Conservation (phyloP, 2,888 invertebrate species). For the Helobdella robusta region DNA sequence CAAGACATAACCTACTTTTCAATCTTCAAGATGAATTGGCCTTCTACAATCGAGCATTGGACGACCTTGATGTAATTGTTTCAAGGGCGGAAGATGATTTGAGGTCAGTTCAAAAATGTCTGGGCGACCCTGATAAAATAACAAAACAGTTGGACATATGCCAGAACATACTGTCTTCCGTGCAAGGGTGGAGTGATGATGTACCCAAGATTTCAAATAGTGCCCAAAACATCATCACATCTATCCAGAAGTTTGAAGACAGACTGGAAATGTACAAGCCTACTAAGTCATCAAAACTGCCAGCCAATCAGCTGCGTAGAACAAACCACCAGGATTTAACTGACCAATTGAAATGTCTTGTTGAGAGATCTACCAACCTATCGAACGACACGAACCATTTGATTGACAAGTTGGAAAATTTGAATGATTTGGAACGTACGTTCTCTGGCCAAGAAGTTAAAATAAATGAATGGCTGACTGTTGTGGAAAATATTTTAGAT, state of each 20-base stretch:
- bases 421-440: slow-evolving; percentile 58
- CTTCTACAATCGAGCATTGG: not conserved
- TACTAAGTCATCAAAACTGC: not conserved
- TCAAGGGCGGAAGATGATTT: slow-evolving; percentile 10
- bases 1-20: not conserved
- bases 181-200: slow-evolving; percentile 16
- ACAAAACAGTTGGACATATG: not conserved
- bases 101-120: slow-evolving; percentile 7
- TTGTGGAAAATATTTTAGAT: slow-evolving; percentile 21
- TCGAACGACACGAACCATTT: slow-evolving; percentile 52
- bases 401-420: slow-evolving; percentile 80
- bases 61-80: slow-evolving; percentile 17
- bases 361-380: slow-evolving; percentile 22
- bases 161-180: slow-evolving; percentile 4
- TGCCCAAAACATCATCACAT: slow-evolving; percentile 10
- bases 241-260: slow-evolving; percentile 14
- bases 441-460: slow-evolving; percentile 83
- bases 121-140: not conserved
- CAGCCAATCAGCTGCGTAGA: not conserved
- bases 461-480: slow-evolving; percentile 21
- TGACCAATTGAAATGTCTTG: slow-evolving; percentile 16
- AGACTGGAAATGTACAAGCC: slow-evolving; percentile 15
- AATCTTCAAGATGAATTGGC: not conserved
- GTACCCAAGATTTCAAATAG: not conserved
- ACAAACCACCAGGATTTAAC: slow-evolving; percentile 3